These are phyloP conservation scores for Gnathonemus echidnorhynchus DNA, from an alignment of 2,113 vertebrate species.

Conservation along the genomic window DNA sequence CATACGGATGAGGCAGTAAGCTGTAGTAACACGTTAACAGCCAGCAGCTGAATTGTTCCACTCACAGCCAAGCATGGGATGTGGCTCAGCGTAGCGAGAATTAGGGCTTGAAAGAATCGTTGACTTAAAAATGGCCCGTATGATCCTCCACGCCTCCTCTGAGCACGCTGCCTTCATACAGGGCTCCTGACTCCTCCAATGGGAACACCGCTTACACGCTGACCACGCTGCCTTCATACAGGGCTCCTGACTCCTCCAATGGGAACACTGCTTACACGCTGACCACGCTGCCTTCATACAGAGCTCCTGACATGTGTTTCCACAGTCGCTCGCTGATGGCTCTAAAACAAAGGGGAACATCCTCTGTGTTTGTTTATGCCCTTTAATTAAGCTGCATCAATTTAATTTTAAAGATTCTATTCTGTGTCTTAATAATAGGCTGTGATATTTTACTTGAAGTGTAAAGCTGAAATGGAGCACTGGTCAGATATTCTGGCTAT, in stretches of 20 bases:
- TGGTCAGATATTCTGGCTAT: neutral
- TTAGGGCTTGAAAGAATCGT: neutral
- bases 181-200: too few species aligned
- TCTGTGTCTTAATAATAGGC: neutral
- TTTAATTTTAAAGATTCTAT: neutral
- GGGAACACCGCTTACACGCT: too few species aligned
- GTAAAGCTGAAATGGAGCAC: neutral
- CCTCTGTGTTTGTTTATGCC: neutral
- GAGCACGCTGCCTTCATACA: neutral
- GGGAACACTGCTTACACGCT: too few species aligned
- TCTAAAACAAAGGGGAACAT: neutral
- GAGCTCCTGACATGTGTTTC: neutral
- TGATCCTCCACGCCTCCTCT: neutral
- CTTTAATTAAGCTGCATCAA: neutral
- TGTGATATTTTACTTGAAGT: neutral
- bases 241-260: too few species aligned
- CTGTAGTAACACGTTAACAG: neutral
- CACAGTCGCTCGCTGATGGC: neutral
- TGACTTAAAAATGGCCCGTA: constrained; percentile 12
- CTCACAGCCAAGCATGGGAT: neutral
- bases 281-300: too few species aligned
- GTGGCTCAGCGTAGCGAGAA: neutral
- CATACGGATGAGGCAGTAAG: neutral
- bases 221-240: too few species aligned
- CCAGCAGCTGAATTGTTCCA: neutral